Conservation (phyloP, 2,888 invertebrate genomes). For the Muschampia plurimacula region DNA sequence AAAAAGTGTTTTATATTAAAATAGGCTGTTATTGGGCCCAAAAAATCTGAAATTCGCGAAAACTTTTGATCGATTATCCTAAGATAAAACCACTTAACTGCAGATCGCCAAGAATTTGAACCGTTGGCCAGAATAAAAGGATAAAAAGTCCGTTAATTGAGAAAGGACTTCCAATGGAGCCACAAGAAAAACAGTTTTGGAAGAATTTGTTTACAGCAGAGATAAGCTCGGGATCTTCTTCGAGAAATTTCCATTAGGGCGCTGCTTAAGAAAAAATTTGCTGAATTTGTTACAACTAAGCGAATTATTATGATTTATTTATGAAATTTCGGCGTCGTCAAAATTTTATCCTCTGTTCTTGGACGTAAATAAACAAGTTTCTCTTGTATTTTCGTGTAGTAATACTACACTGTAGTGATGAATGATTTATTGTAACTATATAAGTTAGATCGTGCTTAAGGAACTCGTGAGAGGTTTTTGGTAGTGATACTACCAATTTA, state of each 20-base stretch:
- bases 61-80: neutral
- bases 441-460: neutral
- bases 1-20: too few species aligned
- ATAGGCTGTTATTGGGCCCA: neutral
- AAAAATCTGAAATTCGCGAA: neutral
- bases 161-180: slow-evolving; percentile 43
- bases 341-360: slow-evolving; percentile 17
- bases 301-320: slow-evolving; percentile 37
- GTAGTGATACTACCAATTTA: too few species aligned
- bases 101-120: slow-evolving; percentile 1
- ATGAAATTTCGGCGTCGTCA: slow-evolving; percentile 31
- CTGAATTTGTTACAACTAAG: slow-evolving; percentile 33
- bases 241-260: slow-evolving; percentile 40
- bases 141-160: slow-evolving; percentile 48
- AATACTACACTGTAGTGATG: neutral
- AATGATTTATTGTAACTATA: slow-evolving; percentile 20
- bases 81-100: neutral
- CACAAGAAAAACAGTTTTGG: slow-evolving; percentile 46
- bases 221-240: slow-evolving; percentile 50
- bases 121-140: slow-evolving; percentile 20
- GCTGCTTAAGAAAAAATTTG: slow-evolving; percentile 37
- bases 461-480: neutral
- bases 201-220: slow-evolving; percentile 61
- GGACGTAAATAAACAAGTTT: slow-evolving; percentile 27
- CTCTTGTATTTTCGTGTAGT: neutral